Percentiles rank a stretch among this genome's conserved stretches.
phyloP scores from a whole-genome alignment of 2,113 vertebrate genomes.

The Anhinga rufa region DNA sequence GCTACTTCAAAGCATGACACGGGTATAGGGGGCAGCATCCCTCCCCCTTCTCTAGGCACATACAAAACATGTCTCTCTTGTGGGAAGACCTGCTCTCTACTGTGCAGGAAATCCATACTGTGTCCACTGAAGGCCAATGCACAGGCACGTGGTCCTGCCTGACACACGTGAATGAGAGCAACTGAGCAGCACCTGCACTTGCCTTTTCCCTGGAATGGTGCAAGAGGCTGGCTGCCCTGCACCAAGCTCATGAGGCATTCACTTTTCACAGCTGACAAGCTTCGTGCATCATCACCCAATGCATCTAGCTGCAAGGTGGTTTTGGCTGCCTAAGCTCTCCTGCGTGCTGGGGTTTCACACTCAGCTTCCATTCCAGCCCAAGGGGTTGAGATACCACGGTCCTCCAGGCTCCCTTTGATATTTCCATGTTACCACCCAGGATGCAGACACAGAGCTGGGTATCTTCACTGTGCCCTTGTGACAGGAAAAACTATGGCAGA shows the following conservation, averaged over 20 bases:
- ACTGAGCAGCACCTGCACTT: neutral
- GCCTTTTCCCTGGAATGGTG: neutral
- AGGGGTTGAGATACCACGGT: neutral
- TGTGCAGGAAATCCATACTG: neutral
- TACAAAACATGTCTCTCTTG: too few species aligned
- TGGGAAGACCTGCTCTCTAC: neutral
- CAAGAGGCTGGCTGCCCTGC: neutral
- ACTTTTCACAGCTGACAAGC: neutral
- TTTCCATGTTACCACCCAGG: neutral
- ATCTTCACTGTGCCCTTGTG: neutral
- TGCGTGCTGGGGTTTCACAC: neutral
- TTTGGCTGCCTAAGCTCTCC: neutral
- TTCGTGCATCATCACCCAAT: rapidly evolving
- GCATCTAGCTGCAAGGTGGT: neutral
- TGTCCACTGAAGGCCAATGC: neutral
- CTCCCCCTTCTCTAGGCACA: neutral
- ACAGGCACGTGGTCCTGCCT: neutral
- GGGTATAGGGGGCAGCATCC: neutral
- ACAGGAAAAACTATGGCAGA: neutral
- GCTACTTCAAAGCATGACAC: neutral
- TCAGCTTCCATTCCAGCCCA: neutral
- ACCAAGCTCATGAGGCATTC: neutral
- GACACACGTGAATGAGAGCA: neutral
- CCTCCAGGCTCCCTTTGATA: neutral
- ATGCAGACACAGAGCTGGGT: neutral